phyloP scores from a whole-genome alignment of 2,797 vertebrate genomes.

The Balearica regulorum region DNA sequence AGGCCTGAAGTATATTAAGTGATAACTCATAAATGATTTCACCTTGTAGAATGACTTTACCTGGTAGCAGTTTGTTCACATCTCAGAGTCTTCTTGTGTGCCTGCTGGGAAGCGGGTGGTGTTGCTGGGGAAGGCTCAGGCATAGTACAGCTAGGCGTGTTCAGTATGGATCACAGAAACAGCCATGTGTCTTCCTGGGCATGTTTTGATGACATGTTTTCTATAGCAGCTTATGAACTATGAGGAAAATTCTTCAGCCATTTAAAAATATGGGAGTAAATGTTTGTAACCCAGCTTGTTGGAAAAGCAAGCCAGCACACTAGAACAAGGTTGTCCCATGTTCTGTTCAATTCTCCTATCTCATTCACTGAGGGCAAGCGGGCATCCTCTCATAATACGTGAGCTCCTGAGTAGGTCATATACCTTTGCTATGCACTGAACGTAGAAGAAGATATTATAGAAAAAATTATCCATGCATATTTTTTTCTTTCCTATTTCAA shows the following conservation, averaged over 20 bases:
- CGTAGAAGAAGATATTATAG: background rate
- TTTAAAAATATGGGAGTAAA: background rate
- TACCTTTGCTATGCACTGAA: background rate
- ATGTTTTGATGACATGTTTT: background rate
- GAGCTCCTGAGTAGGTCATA: background rate
- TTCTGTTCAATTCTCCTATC: background rate
- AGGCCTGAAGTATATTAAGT: background rate
- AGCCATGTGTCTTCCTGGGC: background rate
- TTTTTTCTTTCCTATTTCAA: background rate
- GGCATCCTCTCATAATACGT: rapidly evolving
- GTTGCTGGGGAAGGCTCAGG: background rate
- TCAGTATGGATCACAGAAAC: background rate
- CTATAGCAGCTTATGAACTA: background rate
- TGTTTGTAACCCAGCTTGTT: background rate
- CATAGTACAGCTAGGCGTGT: rapidly evolving
- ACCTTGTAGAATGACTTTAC: background rate
- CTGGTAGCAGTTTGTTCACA: background rate
- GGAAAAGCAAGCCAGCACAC: background rate
- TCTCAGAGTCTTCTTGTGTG: background rate
- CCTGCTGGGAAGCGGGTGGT: background rate
- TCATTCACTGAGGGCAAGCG: background rate
- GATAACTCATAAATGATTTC: background rate
- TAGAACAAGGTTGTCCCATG: background rate
- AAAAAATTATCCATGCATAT: background rate
- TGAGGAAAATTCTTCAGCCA: background rate